A percentile compares a stretch with the other conserved stretches of the same genome.
These are phyloP conservation scores for Gallinago undulata DNA, from an alignment of 2,113 vertebrate species.

Conservation along the genomic window DNA sequence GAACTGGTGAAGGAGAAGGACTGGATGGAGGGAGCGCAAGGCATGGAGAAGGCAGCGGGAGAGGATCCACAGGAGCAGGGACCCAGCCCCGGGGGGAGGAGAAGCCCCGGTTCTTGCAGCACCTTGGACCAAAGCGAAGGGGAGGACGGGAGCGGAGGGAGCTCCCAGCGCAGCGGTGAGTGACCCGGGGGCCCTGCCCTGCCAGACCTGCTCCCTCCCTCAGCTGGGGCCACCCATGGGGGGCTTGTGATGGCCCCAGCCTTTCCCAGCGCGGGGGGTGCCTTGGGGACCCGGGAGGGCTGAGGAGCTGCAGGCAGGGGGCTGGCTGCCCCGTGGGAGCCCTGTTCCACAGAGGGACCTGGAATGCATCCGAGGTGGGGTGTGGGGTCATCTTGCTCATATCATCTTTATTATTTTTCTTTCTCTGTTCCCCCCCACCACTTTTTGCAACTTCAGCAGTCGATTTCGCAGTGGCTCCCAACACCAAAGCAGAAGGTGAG, in stretches of 20 bases:
- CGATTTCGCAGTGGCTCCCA: not conserved
- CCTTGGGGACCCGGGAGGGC: not conserved
- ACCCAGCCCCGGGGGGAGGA: not conserved
- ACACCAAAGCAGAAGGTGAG: constrained; percentile 69
- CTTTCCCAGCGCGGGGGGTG: not conserved
- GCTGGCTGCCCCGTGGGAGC: not conserved
- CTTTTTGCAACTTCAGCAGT: not conserved
- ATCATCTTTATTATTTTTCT: not conserved
- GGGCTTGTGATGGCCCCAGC: not conserved
- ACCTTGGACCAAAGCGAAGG: constrained; percentile 50
- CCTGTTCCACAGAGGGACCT: not conserved
- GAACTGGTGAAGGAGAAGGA: constrained; percentile 20
- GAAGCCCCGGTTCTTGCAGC: constrained; percentile 31
- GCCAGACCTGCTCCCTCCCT: not conserved
- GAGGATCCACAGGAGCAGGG: not conserved
- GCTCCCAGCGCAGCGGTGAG: constrained; percentile 56
- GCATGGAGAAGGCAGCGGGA: not conserved
- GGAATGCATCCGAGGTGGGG: not conserved
- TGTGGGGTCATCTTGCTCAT: not conserved
- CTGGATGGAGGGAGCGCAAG: not conserved
- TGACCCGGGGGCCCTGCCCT: not conserved
- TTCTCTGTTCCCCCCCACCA: rapidly evolving
- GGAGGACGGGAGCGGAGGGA: constrained; percentile 27
- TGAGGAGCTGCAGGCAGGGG: not conserved
- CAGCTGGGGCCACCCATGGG: not conserved